phyloP scores from a whole-genome alignment of 2,113 vertebrate species.

The Pheucticus melanocephalus region DNA sequence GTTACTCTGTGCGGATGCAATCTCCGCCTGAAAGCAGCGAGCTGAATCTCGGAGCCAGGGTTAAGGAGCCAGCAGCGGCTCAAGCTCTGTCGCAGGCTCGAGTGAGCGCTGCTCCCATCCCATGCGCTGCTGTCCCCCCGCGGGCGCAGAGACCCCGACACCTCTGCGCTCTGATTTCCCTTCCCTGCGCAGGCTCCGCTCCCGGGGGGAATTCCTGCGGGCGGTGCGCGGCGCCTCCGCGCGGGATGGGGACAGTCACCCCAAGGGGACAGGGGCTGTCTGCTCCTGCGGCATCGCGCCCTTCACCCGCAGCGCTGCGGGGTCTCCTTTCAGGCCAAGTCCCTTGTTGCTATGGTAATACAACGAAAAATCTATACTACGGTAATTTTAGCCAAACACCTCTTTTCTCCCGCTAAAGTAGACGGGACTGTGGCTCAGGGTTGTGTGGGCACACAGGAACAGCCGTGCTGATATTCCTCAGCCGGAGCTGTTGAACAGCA shows the following conservation, averaged over 20 bases:
- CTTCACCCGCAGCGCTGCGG: not conserved
- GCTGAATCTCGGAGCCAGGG: not conserved
- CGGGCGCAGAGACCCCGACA: rapidly evolving
- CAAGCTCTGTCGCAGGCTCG: rapidly evolving
- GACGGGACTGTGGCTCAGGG: not conserved
- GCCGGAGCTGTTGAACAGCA: not conserved
- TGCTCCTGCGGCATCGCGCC: rapidly evolving
- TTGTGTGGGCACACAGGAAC: constrained; percentile 19
- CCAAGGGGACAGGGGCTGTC: not conserved
- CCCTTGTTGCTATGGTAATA: constrained; percentile 43
- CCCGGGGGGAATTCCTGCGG: not conserved
- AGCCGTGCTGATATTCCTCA: not conserved
- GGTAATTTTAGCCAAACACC: constrained; percentile 41
- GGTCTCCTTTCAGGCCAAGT: not conserved
- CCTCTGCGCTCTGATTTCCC: not conserved
- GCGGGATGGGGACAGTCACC: not conserved
- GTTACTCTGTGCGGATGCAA: not conserved
- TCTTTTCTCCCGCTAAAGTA: not conserved
- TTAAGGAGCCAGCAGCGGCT: not conserved
- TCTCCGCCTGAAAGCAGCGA: not conserved
- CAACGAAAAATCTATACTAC: not conserved
- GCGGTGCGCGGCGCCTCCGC: not conserved
- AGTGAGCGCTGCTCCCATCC: not conserved
- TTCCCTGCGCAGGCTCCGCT: not conserved
- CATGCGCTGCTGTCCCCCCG: not conserved